Conservation (phyloP, 2,113 vertebrate species). For the Hypomesus transpacificus region DNA sequence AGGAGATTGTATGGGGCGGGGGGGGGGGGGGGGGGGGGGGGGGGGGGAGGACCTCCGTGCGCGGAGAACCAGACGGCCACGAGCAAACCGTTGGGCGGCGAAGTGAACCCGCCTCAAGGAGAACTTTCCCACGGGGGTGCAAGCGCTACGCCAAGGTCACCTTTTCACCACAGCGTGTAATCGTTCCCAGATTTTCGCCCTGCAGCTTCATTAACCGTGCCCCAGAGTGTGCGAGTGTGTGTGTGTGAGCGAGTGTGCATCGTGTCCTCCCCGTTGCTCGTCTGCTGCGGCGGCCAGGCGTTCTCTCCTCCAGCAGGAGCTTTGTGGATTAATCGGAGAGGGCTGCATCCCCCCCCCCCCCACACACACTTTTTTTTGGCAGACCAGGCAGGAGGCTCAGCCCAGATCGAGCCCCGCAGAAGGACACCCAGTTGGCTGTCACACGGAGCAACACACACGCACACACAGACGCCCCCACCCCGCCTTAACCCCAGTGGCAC, state of each 20-base stretch:
- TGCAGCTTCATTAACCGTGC: background rate
- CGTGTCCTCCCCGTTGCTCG: background rate
- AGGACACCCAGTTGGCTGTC: slow-evolving; percentile 4
- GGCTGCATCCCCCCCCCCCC: slow-evolving; percentile 34
- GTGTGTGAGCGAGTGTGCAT: too few species aligned
- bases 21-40: too few species aligned
- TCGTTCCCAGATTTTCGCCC: background rate
- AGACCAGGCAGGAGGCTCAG: slow-evolving; percentile 25
- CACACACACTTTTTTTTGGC: background rate
- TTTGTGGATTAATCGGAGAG: slow-evolving; percentile 45
- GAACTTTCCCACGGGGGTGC: too few species aligned
- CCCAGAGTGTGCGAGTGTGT: background rate
- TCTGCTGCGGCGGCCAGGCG: background rate
- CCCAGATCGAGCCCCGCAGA: slow-evolving; percentile 14
- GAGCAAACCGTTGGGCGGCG: too few species aligned
- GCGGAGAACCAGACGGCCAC: too few species aligned
- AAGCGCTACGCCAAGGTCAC: background rate
- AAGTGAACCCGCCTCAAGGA: too few species aligned
- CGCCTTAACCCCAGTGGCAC: background rate
- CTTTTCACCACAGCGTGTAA: background rate
- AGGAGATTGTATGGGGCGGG: too few species aligned
- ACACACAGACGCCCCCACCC: background rate
- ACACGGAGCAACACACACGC: background rate
- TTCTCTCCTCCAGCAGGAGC: slow-evolving; percentile 22
- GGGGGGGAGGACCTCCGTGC: too few species aligned